Percentiles rank a stretch among this genome's conserved stretches.
These are phyloP conservation scores for Leptocoma aspasia DNA, from an alignment of 2,113 vertebrate genomes.

Conservation along the genomic window DNA sequence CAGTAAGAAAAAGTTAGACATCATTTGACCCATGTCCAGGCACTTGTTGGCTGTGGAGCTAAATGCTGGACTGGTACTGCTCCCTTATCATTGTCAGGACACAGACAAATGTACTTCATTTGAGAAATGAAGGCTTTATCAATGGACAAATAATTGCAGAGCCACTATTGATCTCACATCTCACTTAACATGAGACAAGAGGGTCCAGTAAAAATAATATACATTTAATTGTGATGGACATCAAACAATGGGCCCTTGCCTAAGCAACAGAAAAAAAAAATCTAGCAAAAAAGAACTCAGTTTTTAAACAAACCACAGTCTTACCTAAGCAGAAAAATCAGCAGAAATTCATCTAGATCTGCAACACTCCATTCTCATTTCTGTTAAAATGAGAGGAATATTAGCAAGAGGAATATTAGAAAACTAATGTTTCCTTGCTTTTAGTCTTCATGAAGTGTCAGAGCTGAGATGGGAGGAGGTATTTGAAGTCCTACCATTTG, in stretches of 20 bases:
- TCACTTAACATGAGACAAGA: slow-evolving; percentile 60
- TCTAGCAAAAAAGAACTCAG: neutral
- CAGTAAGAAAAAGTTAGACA: slow-evolving; percentile 76
- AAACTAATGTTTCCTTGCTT: neutral
- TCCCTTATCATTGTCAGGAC: slow-evolving; percentile 58
- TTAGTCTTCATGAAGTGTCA: neutral
- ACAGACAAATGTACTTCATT: slow-evolving; percentile 67
- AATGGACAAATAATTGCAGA: slow-evolving; percentile 80
- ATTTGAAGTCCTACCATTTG: neutral
- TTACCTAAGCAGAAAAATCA: neutral
- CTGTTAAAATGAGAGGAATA: neutral
- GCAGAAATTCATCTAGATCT: neutral
- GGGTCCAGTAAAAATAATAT: slow-evolving; percentile 72
- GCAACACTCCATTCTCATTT: neutral
- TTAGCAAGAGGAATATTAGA: neutral
- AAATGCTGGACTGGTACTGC: neutral
- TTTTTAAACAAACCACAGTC: neutral
- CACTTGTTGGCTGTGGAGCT: slow-evolving; percentile 58
- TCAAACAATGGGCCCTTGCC: neutral
- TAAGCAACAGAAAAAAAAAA: neutral
- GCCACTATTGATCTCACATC: slow-evolving; percentile 71
- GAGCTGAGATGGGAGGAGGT: neutral
- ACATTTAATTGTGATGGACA: slow-evolving; percentile 36
- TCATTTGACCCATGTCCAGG: slow-evolving; percentile 67
- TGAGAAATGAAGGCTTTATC: slow-evolving; percentile 76